These are phyloP conservation scores for Miichthys miiuy DNA, from an alignment of 2,797 vertebrate genomes.

Conservation along the genomic window DNA sequence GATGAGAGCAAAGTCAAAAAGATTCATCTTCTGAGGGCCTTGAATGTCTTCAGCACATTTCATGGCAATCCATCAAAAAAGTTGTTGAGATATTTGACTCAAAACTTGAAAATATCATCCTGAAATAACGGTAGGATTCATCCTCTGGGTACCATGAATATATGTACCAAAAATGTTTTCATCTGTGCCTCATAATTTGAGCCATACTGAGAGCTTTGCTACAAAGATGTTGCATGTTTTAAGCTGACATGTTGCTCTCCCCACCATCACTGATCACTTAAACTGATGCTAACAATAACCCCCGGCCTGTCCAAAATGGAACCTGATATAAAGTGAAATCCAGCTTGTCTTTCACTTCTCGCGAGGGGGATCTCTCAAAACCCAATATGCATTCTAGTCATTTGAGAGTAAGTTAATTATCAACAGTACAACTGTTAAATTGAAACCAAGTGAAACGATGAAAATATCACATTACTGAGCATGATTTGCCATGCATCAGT, in stretches of 20 bases:
- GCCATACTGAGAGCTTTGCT: neutral
- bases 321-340: neutral
- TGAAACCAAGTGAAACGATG: conserved; percentile 11
- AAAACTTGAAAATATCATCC: neutral
- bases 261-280: neutral
- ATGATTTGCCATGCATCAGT: conserved; percentile 23
- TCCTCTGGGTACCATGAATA: neutral
- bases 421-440: conserved; percentile 26
- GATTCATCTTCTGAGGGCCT: neutral
- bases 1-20: neutral
- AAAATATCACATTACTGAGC: conserved; percentile 19
- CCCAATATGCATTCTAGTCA: conserved; percentile 10
- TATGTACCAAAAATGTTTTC: neutral
- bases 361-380: neutral
- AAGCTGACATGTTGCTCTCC: neutral
- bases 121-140: neutral
- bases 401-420: conserved; percentile 25
- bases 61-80: neutral
- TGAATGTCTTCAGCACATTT: neutral
- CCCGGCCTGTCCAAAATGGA: neutral
- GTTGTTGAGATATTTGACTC: neutral
- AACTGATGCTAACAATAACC: neutral
- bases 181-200: neutral
- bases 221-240: neutral
- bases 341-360: neutral